Base-by-base conservation (phyloP, 2,797 vertebrate species). In the Lycodopsis pacificus region DNA sequence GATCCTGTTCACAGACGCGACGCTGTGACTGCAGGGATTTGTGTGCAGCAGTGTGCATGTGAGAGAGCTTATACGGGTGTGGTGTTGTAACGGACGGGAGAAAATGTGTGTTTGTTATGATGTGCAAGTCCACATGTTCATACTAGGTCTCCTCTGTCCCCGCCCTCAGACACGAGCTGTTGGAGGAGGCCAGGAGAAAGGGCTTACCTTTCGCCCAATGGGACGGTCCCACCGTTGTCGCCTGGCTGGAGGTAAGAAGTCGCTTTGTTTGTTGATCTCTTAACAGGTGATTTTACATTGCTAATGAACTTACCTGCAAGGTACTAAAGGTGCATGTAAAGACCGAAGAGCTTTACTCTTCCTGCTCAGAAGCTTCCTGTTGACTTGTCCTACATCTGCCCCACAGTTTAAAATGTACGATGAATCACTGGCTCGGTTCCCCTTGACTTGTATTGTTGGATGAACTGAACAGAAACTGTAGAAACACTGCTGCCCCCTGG, bases 121-220 rank as follows among this genome's bases (percentile, higher is more conserved):
- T 51, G 44, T 61, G 10, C 4, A 2, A 17, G 64, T 15, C 2
- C 53, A 49, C 3, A 56, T 59, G 49, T 73, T 90, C 54, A 91
- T 14, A 4, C 17, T 0, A 3, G 46, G 15, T 83, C 48, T 86
- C 84, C 56, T 90, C 74, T 93, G 77, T 79, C 48, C 77, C 93
- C 32, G 68, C 92, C 88, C 91, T 80, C 93, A 98, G 98, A 92
- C 98, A 99, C 79, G 98, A 99, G 96, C 95, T 99, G 73, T 88
- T 99, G 90, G 98, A 99, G 93, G 98, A 99, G 89, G 98, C 98
- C 87, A 95, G 97, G 86, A 97, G 97, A 65, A 99, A 98, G 93
- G 97, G 98, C 57, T 95, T 99, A 88, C 98, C 98, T 78, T 99
- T 99, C 83, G 98, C 98, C 9, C 98, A 99, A 68, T 99, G 98